Conservation (phyloP, 2,797 vertebrate species). For the Falco berigora region DNA sequence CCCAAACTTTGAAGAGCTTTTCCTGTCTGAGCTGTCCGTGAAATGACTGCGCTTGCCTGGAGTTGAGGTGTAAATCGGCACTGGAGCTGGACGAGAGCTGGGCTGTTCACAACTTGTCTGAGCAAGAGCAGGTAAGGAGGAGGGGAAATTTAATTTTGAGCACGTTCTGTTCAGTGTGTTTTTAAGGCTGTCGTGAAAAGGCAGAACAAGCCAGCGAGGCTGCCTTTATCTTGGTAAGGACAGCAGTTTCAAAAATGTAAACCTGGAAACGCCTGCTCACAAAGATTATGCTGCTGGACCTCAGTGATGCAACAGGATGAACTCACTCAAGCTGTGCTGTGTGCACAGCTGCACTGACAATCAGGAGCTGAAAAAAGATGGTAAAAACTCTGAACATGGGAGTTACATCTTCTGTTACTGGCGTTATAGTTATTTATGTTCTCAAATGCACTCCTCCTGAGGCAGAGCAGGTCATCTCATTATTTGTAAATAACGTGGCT, state of each 20-base stretch:
- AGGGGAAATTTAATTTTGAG: accelerated
- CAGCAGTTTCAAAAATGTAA: not conserved
- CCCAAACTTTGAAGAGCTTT: not conserved
- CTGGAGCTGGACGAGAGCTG: not conserved
- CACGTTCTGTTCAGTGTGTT: accelerated
- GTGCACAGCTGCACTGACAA: not conserved
- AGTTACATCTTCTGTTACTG: not conserved
- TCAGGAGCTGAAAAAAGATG: not conserved
- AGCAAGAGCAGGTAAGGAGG: not conserved
- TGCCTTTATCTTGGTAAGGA: not conserved
- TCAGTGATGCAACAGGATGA: not conserved
- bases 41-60: not conserved
- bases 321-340: accelerated
- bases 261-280: not conserved
- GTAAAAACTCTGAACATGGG: not conserved
- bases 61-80: not conserved
- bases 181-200: not conserved
- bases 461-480: not conserved
- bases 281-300: not conserved
- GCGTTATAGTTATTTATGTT: accelerated
- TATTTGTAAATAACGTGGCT: too few species aligned
- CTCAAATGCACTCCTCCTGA: accelerated
- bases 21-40: not conserved
- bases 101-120: not conserved
- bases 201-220: not conserved